Evolutionary conservation across 2,888 invertebrate genomes (phyloP).

Genomic region (Pristionchus arcanus): DNA sequence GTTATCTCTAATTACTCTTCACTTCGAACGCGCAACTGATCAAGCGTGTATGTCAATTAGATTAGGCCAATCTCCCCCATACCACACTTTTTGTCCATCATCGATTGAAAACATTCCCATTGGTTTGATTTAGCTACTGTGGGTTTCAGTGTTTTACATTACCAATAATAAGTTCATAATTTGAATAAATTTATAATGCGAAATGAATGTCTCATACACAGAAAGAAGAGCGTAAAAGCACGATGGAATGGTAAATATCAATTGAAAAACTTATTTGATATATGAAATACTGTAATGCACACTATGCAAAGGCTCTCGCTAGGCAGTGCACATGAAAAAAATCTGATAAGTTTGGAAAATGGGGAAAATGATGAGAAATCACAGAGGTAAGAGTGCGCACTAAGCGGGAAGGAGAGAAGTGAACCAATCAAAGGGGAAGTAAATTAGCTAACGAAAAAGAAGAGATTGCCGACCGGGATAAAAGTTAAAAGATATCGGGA

Average conservation of each 20-base stretch:
- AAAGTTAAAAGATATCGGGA: background rate
- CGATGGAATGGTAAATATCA: background rate
- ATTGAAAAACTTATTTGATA: constrained; percentile 4
- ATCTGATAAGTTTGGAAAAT: constrained; percentile 14
- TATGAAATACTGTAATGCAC: constrained; percentile 3
- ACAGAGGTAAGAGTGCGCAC: background rate
- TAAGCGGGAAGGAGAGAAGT: constrained; percentile 15
- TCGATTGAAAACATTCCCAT: background rate
- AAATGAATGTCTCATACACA: background rate
- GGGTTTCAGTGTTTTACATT: background rate
- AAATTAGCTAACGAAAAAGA: constrained; percentile 19
- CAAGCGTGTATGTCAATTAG: constrained; percentile 44
- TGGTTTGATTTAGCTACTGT: background rate
- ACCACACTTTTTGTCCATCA: constrained; percentile 9
- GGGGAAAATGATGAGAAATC: background rate
- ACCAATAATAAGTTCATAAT: background rate
- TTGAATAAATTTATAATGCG: background rate
- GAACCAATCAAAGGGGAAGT: constrained; percentile 15
- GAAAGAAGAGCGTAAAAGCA: background rate
- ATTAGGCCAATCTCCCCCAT: constrained; percentile 2
- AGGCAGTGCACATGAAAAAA: background rate
- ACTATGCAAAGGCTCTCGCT: background rate
- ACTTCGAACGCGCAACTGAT: constrained; percentile 33
- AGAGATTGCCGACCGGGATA: background rate
- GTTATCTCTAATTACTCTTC: constrained; percentile 9